Conservation (phyloP, 2,888 invertebrate genomes). For the Drosophila kambysellisi region DNA sequence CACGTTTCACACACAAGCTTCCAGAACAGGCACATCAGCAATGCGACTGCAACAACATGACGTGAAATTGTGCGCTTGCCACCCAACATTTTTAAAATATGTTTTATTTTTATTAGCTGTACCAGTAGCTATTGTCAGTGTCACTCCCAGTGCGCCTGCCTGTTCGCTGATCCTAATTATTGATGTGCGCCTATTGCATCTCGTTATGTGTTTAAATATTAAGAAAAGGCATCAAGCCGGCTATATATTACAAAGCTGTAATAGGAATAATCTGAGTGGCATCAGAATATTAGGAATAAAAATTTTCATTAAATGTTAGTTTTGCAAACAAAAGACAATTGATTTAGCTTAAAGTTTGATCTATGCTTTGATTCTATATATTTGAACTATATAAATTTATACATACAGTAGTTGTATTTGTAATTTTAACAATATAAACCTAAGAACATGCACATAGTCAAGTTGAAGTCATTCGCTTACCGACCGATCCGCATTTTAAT, state of each 20-base stretch:
- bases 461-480: constrained; percentile 12
- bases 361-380: constrained; percentile 15
- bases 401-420: constrained; percentile 17
- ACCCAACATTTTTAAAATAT: constrained; percentile 57
- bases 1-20: too few species aligned
- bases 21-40: constrained; percentile 92
- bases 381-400: constrained; percentile 44
- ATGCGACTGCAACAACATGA: constrained; percentile 88
- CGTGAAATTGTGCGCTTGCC: constrained; percentile 86
- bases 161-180: constrained; percentile 37
- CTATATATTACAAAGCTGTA: neutral
- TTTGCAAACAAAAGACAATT: neutral
- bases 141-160: constrained; percentile 37
- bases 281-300: neutral
- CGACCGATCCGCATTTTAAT: constrained; percentile 21
- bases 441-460: constrained; percentile 45
- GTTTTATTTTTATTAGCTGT: constrained; percentile 2
- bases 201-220: constrained; percentile 51
- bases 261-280: neutral
- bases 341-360: neutral
- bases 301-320: neutral
- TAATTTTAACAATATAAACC: constrained; percentile 27
- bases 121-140: constrained; percentile 15
- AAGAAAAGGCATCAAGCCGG: constrained; percentile 17
- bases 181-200: constrained; percentile 51